Evolutionary conservation across 1,140 invertebrate genomes (phyloP), one percentile per base, ranked within the genome.

Genomic region (Cataglyphis hispanica): DNA sequence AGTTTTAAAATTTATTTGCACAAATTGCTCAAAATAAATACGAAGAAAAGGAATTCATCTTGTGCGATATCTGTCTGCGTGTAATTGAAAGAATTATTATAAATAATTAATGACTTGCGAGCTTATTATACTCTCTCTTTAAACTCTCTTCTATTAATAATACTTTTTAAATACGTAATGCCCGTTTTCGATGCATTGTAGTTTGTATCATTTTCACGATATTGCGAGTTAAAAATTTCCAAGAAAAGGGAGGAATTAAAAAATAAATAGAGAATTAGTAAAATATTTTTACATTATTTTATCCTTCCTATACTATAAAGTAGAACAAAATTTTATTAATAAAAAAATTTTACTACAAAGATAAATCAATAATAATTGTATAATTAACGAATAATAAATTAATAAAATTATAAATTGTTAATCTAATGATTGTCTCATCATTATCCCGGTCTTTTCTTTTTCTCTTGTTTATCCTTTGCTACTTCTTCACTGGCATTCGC

Each of bases 241-340:
- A 50, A 27, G 19, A 58, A 74, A 58, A 27, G 58, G 3, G 11
- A 37, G 8, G 16, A 75, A 75, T 50, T 60, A 1, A 3, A 50
- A 70, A 37, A 6, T 11, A 58, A 58, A 22, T 58, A 22, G 0
- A 70, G 5, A 70, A 3, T 13, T 46, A 13, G 0, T 0, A 53
- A 69, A 27, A 50, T 70, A 46, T 16, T 46, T 70, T 16, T 70
- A 31, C 8, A 19, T 34, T 53, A 72, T 34, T 72, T 72, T 72
- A 72, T 72, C 31, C 10, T 7, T 53, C n/a, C 10, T 7, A 1
- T 5, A 19, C 0, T 37, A 72, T 34, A 22, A 56, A 72, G n/a
- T 31, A 19, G 25, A n/a, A 31, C n/a, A 69, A 31, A 53, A 4
- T 70, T 6, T 31, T 70, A 31, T 31, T 8, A 16, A n/a, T n/a